Percentiles rank a stretch among this genome's conserved stretches.
Conservation (phyloP, 2,797 vertebrate species). For the Darevskia nairensis region DNA sequence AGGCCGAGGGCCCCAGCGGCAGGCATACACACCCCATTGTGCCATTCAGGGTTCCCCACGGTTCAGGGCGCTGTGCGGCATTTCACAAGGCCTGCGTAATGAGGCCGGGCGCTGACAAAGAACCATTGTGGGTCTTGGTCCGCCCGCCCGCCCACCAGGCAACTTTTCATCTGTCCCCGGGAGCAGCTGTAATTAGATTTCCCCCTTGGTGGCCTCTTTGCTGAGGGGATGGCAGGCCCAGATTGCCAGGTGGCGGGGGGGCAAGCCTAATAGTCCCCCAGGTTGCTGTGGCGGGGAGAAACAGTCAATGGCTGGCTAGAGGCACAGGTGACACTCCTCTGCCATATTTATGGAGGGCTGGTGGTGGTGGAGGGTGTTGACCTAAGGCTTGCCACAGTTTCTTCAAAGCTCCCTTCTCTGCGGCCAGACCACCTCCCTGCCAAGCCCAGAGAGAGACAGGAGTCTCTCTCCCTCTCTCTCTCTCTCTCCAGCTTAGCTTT, state of each 20-base stretch:
- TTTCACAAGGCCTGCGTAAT: conserved; percentile 30
- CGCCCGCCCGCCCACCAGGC: conserved; percentile 10
- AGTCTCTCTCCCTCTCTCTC: not conserved
- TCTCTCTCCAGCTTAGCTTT: too few relatives aligned
- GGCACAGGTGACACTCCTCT: not conserved
- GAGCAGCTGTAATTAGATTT: conserved; percentile 35
- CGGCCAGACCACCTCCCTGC: not conserved
- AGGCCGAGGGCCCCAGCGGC: not conserved
- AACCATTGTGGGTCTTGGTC: conserved; percentile 21
- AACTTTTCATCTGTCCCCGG: conserved; percentile 17
- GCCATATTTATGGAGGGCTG: too few relatives aligned
- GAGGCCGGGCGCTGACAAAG: conserved; percentile 31
- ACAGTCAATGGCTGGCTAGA: not conserved
- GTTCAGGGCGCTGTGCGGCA: conserved; percentile 4
- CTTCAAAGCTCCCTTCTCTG: not conserved
- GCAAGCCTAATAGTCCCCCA: not conserved
- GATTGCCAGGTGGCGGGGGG: conserved; percentile 15
- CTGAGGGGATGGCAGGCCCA: not conserved
- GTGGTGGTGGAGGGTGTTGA: not conserved
- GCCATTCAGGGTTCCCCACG: conserved; percentile 8
- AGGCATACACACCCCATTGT: not conserved
- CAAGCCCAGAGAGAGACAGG: not conserved
- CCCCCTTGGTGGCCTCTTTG: conserved; percentile 25
- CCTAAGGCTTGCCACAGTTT: not conserved
- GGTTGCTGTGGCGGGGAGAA: not conserved